Evolutionary conservation across 1,140 invertebrate species (phyloP), one percentile per base, ranked within the genome.

Genomic region (Solen grandis): DNA sequence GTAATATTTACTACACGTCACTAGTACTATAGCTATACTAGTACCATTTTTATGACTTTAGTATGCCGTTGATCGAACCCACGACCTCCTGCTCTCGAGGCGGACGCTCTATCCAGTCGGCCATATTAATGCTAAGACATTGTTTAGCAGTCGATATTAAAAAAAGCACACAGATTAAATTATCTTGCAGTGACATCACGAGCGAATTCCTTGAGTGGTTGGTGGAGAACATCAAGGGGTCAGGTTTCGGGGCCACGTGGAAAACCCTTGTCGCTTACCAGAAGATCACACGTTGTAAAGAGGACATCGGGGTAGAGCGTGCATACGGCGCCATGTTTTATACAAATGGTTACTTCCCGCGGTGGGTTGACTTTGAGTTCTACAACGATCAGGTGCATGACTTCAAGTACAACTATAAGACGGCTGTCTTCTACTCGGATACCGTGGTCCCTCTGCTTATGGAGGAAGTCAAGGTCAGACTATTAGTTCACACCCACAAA

Each of bases 251-350:
- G 1, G 66, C 83, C 1, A 76, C 86, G 25, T 89, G 88, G 88
- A 86, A 85, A 72, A 81, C 85, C 31, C 76, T 89, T 13, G 88
- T 89, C 0, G 87, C 87, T 3, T 88, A 86, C 62, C 86, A 88
- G 72, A 87, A 89, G 79, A 83, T 88, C 31, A 83, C 87, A 0
- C 82, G 69, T 3, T 83, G 76, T 0, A 89, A 88, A 70, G 86
- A 88, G 54, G 79, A 87, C 36, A 57, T 86, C 10, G 88, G 88
- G 8, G 81, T 87, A 5, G 88, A 89, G 63, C 55, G 88, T 1
- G 86, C 88, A 2, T 68, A 88, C 5, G 88, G 88, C 16, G 79
- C 83, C 0, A 75, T 87, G 27, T 88, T 85, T 68, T 89, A 84
- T 54, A 82, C 79, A 13, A 69, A 76, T 27, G 87, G 88, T n/a